Percentiles rank a stretch among this genome's conserved stretches.
Evolutionary conservation across 2,888 invertebrate species (phyloP).

Genomic region (Ornithoptera priamus): DNA sequence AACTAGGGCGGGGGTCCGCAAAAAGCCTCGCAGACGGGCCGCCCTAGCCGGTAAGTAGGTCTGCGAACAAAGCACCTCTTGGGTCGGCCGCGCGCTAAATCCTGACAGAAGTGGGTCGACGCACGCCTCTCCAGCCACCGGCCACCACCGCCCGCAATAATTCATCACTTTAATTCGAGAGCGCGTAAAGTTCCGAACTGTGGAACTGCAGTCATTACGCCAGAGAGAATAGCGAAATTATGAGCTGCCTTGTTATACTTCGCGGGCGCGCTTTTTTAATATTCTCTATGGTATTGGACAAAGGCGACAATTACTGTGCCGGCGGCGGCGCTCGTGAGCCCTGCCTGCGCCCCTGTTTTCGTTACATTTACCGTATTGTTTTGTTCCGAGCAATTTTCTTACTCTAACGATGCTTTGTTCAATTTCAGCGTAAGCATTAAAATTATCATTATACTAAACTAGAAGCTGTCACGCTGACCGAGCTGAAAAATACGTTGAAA

Average conservation of each 20-base stretch:
- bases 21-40: constrained; percentile 28
- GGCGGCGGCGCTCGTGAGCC: constrained; percentile 13
- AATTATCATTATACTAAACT: background rate
- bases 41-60: constrained; percentile 39
- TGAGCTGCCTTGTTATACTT: constrained; percentile 17
- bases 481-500: no score
- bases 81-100: constrained; percentile 35
- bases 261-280: constrained; percentile 10
- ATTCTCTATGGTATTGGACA: constrained; percentile 24
- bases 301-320: constrained; percentile 20
- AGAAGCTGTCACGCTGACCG: no score
- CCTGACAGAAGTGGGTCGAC: constrained; percentile 43
- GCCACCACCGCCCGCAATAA: constrained; percentile 17
- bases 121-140: constrained; percentile 35
- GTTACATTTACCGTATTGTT: constrained; percentile 21
- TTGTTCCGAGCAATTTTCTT: constrained; percentile 19
- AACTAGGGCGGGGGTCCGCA: constrained; percentile 28
- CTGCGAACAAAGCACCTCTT: constrained; percentile 38
- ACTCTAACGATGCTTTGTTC: constrained; percentile 6
- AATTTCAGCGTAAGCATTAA: background rate
- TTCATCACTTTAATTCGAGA: constrained; percentile 26
- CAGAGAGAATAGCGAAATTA: constrained; percentile 24
- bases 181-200: constrained; percentile 9
- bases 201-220: constrained; percentile 23
- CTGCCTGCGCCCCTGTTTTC: constrained; percentile 10